Conservation (phyloP, 2,888 invertebrate genomes). For the Lottia gigantea region DNA sequence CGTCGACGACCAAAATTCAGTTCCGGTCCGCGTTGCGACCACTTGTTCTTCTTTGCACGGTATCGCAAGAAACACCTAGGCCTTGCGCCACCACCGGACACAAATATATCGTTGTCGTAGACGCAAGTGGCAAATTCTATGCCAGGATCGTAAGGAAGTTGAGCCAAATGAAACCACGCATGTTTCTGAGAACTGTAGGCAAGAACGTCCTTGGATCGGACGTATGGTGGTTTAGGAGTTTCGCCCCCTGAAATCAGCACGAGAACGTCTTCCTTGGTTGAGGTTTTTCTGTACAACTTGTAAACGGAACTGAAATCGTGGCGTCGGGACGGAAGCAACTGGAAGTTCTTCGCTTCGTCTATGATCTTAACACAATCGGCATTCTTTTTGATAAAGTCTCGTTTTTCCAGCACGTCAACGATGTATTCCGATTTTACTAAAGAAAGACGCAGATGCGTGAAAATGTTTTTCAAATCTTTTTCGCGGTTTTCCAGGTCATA, state of each 20-base stretch:
- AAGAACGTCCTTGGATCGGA: conserved; percentile 48
- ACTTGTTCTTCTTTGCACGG: conserved; percentile 52
- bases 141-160: conserved; percentile 54
- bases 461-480: conserved; percentile 56
- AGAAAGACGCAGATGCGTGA: conserved; percentile 40
- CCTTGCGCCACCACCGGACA: conserved; percentile 53
- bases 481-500: conserved; percentile 72
- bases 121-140: conserved; percentile 58
- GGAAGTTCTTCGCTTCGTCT: conserved; percentile 53
- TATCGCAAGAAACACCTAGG: conserved; percentile 49
- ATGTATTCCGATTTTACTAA: conserved; percentile 46
- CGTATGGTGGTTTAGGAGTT: conserved; percentile 53
- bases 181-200: conserved; percentile 50
- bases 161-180: conserved; percentile 51
- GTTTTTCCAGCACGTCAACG: conserved; percentile 38
- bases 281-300: conserved; percentile 41
- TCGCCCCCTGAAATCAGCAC: conserved; percentile 54
- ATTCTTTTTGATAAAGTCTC: conserved; percentile 41
- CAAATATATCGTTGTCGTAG: conserved; percentile 53
- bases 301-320: conserved; percentile 49
- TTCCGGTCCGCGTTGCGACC: conserved; percentile 47
- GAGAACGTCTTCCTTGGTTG: conserved; percentile 48
- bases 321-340: conserved; percentile 50
- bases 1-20: conserved; percentile 51
- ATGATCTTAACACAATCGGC: conserved; percentile 41